Evolutionary conservation across 2,797 vertebrate genomes (phyloP).

Genomic region (Gallinago stenura): DNA sequence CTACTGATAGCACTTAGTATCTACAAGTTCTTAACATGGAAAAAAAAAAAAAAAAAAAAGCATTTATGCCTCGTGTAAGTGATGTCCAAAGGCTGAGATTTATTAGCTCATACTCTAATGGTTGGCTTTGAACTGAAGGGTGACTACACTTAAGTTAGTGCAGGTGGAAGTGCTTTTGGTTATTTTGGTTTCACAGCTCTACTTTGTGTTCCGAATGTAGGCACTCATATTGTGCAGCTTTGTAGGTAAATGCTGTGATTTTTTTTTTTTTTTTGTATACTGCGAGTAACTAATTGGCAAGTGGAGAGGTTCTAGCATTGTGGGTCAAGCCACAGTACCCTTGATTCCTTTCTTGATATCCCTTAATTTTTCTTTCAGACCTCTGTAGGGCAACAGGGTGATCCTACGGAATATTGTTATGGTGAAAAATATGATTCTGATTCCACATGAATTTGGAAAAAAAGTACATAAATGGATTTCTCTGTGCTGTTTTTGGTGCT

Average conservation of each 20-base stretch:
- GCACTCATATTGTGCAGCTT: background rate
- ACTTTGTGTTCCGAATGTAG: background rate
- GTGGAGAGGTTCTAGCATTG: background rate
- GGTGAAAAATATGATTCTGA: background rate
- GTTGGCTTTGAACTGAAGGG: background rate
- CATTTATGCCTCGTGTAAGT: background rate
- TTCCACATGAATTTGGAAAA: background rate
- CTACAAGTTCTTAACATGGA: background rate
- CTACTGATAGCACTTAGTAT: background rate
- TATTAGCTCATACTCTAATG: background rate
- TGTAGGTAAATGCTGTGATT: background rate
- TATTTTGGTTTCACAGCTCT: background rate
- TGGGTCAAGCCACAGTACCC: background rate
- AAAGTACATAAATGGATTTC: background rate
- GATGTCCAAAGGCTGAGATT: background rate
- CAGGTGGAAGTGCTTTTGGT: background rate
- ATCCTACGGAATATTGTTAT: background rate
- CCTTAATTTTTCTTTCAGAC: background rate
- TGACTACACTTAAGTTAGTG: fast-evolving
- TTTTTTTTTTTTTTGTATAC: background rate
- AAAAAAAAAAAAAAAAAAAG: background rate
- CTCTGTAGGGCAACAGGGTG: background rate
- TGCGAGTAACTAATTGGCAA: background rate
- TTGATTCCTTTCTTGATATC: background rate
- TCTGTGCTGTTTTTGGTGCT: background rate